Evolutionary conservation across 2,797 vertebrate species (phyloP), one percentile per base, ranked within the genome.

Genomic region (Diplodus puntazzo): DNA sequence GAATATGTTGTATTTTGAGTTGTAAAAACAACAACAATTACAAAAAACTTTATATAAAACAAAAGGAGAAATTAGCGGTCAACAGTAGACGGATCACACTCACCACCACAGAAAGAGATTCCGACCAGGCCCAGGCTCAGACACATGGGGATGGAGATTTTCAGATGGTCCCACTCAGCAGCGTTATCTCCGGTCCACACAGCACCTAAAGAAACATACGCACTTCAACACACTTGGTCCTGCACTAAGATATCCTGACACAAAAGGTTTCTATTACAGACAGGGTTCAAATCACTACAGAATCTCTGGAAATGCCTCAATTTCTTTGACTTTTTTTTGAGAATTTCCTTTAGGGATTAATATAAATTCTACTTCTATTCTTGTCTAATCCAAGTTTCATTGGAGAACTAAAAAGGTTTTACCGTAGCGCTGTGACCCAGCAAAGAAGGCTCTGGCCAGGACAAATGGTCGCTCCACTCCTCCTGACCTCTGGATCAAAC

Each of bases 131-230:
- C 95, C 14, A 98, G 57, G 65, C 97, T 98, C 79, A 99, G 92
- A 87, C 97, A 98, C 98, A 99, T 99, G 50, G 97, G 97, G 74
- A 99, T 95, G 3, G 97, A 96, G 27, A 98, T 96, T 87, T 96
- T 96, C 65, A 98, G 88, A 27, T 99, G 98, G 0, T 96, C 97
- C 98, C 98, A 99, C 45, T 98, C 97, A 0, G 97, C 98, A n/a
- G 97, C 92, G 39, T 99, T 99, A 84, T 99, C 98, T 0, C 98
- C 98, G 0, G 98, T 99, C 98, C 98, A 99, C 21, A 98, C 95
- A 0, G 98, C 97, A 12, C 98, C 98, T 99, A 79, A 3, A 85
- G 8, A 64, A 3, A 81, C 39, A 71, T 11, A 68, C 17, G 84
- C 42, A 62, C 3, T 21, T 17, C n/a, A 39, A 39, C 13, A 50